Evolutionary conservation across 2,113 vertebrate genomes (phyloP).

Genomic region (Psammodynastes pulverulentus): DNA sequence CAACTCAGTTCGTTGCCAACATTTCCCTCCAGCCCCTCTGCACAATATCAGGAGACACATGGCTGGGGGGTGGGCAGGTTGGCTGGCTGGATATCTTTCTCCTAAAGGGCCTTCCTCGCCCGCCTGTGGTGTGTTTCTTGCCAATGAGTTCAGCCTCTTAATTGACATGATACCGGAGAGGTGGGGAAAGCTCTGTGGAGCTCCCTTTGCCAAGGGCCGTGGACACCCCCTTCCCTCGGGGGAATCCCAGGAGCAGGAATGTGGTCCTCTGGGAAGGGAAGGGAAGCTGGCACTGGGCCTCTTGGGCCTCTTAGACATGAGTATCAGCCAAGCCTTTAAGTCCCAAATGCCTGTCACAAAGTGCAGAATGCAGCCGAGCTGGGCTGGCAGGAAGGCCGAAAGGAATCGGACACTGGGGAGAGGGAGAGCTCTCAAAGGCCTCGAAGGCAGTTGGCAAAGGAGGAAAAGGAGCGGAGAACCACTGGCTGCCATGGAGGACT

Average conservation of each 20-base stretch:
- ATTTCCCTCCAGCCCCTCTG: not conserved
- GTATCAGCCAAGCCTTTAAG: not conserved
- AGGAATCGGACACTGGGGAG: not conserved
- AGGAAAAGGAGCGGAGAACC: not conserved
- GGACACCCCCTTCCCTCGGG: not conserved
- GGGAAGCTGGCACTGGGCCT: not conserved
- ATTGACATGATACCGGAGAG: not conserved
- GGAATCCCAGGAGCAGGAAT: not conserved
- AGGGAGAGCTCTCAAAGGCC: not conserved
- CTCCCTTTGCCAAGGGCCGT: not conserved
- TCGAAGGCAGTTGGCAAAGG: not conserved
- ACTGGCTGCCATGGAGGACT: not conserved
- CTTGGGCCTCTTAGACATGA: not conserved
- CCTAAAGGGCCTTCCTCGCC: not conserved
- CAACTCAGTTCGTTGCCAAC: not conserved
- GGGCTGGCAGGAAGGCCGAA: not conserved
- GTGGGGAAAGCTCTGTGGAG: not conserved
- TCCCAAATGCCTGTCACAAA: not conserved
- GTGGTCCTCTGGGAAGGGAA: not conserved
- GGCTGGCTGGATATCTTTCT: not conserved
- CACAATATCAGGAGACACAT: not conserved
- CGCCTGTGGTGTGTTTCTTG: not conserved
- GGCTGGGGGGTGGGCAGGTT: not conserved
- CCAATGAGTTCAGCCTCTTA: not conserved
- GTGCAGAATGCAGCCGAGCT: not conserved